Percentiles rank a stretch among this genome's conserved stretches.
These are phyloP conservation scores for Tenebrosternarchus preto DNA, from an alignment of 2,113 vertebrate genomes.

Conservation along the genomic window DNA sequence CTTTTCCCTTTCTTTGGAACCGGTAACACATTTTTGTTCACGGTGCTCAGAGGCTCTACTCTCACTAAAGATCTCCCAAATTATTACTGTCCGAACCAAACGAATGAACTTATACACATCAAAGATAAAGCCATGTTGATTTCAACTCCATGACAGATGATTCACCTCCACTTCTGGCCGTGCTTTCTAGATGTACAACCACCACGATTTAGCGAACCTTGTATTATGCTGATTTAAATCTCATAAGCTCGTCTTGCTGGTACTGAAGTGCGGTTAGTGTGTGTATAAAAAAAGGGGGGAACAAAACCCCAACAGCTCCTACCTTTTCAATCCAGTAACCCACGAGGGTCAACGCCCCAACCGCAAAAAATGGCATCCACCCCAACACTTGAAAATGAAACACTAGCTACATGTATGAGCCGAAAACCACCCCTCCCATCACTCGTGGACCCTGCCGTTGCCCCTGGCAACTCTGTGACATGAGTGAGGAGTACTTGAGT, in stretches of 20 bases:
- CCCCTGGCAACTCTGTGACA: constrained; percentile 1
- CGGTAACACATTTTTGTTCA: too few relatives aligned
- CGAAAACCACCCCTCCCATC: neutral
- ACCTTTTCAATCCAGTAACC: constrained; percentile 34
- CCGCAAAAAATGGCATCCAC: neutral
- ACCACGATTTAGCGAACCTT: too few relatives aligned
- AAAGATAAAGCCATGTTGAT: too few relatives aligned
- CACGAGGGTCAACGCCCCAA: constrained; percentile 2
- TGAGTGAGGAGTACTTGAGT: constrained; percentile 3
- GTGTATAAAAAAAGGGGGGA: neutral
- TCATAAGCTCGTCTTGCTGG: too few relatives aligned
- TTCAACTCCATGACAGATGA: too few relatives aligned
- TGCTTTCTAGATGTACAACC: too few relatives aligned
- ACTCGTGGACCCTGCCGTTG: neutral
- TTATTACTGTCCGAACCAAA: too few relatives aligned
- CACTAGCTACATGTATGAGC: neutral
- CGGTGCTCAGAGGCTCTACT: too few relatives aligned
- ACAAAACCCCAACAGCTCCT: constrained; percentile 1
- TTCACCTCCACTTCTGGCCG: too few relatives aligned
- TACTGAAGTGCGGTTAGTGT: neutral
- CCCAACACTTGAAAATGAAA: neutral
- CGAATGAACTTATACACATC: too few relatives aligned
- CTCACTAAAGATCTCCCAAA: too few relatives aligned
- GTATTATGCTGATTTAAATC: too few relatives aligned
- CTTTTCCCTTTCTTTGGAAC: neutral